Evolutionary conservation across 2,797 vertebrate genomes (phyloP).

Genomic region (Scolopax bukidnonensis): DNA sequence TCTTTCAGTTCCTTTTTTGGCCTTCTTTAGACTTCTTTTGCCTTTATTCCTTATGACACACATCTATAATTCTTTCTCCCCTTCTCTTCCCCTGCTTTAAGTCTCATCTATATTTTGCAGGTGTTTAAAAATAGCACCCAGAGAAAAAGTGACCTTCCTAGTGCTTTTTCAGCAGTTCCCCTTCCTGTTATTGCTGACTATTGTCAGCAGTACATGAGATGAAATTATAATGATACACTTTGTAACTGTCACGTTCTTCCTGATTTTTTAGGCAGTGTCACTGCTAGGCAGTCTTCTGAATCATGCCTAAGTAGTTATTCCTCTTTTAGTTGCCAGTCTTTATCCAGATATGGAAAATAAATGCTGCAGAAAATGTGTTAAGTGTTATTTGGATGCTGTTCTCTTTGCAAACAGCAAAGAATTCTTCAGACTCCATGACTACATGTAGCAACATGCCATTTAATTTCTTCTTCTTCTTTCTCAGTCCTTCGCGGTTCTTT

Average conservation of each 20-base stretch:
- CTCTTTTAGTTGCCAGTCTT: not conserved
- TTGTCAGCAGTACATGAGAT: not conserved
- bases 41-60: not conserved
- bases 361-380: not conserved
- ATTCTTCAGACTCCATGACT: not conserved
- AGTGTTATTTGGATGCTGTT: not conserved
- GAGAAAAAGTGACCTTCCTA: not conserved
- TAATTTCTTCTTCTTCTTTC: not conserved
- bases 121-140: not conserved
- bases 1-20: not conserved
- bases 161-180: conserved; percentile 4
- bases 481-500: not conserved
- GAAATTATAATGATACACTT: not conserved
- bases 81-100: not conserved
- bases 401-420: not conserved
- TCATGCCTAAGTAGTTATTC: not conserved
- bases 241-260: conserved; percentile 9
- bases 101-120: not conserved
- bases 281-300: not conserved
- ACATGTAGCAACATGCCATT: not conserved
- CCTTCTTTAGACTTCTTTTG: not conserved
- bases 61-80: not conserved
- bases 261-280: not conserved
- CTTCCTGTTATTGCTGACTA: conserved; percentile 30
- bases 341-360: not conserved